Evolutionary conservation across 2,888 invertebrate species (phyloP).

Genomic region (Noctua janthina): DNA sequence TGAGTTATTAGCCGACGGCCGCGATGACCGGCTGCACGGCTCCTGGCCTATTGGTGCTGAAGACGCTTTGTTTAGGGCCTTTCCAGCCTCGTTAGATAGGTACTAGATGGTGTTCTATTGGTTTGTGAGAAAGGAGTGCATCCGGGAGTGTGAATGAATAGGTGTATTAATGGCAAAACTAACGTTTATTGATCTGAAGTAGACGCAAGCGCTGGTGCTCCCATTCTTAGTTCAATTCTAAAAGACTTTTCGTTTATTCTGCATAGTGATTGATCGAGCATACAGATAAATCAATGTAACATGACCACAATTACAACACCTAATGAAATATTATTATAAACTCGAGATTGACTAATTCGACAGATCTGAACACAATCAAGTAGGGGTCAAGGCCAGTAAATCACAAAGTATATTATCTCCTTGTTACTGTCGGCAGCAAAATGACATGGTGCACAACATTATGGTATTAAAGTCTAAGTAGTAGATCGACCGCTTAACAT

Average conservation of each 20-base stretch:
- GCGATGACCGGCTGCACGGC: conserved; percentile 8
- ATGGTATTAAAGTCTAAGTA: not conserved
- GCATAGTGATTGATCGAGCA: not conserved
- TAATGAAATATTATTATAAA: not conserved
- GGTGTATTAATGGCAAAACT: not conserved
- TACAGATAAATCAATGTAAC: not conserved
- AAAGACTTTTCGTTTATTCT: not conserved
- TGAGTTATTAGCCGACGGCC: conserved; percentile 43
- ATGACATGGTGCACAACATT: not conserved
- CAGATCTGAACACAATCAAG: not conserved
- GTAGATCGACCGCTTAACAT: not conserved
- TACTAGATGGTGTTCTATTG: conserved; percentile 4
- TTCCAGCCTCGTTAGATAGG: conserved; percentile 6
- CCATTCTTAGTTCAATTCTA: not conserved
- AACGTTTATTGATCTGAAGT: not conserved
- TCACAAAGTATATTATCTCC: not conserved
- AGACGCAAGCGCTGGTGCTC: too few species aligned
- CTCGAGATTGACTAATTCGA: not conserved
- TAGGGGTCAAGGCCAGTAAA: not conserved
- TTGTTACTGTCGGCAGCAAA: not conserved
- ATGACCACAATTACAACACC: not conserved
- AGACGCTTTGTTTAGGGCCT: conserved; percentile 20
- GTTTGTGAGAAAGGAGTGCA: not conserved
- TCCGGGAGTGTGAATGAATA: not conserved
- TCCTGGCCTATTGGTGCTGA: conserved; percentile 6